These are phyloP conservation scores for Andrena trimmerana DNA, from an alignment of 2,888 invertebrate genomes.

Conservation along the genomic window DNA sequence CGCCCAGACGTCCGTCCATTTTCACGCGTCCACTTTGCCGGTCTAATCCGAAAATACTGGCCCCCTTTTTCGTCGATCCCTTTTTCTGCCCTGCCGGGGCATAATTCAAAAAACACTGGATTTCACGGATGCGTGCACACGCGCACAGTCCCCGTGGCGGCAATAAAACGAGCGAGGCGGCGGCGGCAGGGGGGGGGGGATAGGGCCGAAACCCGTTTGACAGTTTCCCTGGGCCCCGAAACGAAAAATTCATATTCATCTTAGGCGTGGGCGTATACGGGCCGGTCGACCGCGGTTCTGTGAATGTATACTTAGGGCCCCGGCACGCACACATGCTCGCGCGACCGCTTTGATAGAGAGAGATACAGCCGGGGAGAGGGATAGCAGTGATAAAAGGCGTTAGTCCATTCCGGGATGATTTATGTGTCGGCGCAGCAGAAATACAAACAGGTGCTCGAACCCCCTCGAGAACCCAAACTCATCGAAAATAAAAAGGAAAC, in stretches of 20 bases:
- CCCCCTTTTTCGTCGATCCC: constrained; percentile 14
- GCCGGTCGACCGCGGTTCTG: constrained; percentile 36
- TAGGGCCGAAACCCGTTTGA: constrained; percentile 64
- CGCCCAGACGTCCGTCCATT: constrained; percentile 8
- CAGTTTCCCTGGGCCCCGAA: constrained; percentile 62
- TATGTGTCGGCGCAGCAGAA: constrained; percentile 80
- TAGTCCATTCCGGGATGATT: constrained; percentile 81
- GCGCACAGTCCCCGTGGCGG: constrained; percentile 22
- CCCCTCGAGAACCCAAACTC: constrained; percentile 74
- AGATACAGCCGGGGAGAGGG: constrained; percentile 35
- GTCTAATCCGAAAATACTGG: constrained; percentile 21
- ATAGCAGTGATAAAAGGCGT: constrained; percentile 80
- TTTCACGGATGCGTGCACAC: constrained; percentile 63
- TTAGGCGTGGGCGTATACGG: constrained; percentile 66
- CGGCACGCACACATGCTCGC: neutral
- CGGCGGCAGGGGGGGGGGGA: neutral
- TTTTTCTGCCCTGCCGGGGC: neutral
- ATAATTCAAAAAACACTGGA: constrained; percentile 58
- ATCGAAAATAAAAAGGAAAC: constrained; percentile 70
- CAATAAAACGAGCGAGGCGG: constrained; percentile 58
- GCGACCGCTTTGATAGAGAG: constrained; percentile 36
- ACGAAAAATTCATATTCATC: constrained; percentile 74
- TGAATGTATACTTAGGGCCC: constrained; percentile 33
- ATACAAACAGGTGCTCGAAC: constrained; percentile 82
- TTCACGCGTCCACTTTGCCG: constrained; percentile 1